A percentile compares a stretch with the other conserved stretches of the same genome.
Evolutionary conservation across 2,888 invertebrate species (phyloP).

Genomic region (Cataglyphis rosenhaueri): DNA sequence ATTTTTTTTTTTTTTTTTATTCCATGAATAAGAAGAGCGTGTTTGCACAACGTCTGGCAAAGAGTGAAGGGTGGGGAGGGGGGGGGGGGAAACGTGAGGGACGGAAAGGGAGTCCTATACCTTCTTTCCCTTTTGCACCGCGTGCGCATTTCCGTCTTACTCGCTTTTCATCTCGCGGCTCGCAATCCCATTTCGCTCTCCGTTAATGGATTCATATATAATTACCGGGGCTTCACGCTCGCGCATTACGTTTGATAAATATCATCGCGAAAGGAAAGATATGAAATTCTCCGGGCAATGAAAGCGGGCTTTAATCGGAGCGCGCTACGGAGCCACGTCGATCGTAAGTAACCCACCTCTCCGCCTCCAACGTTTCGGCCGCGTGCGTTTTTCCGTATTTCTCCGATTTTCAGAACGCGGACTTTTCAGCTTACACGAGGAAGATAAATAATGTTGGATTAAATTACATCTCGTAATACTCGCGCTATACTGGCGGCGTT

Average conservation of each 20-base stretch:
- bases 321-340: not conserved
- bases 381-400: slow-evolving; percentile 21
- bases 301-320: slow-evolving; percentile 25
- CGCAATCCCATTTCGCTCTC: slow-evolving; percentile 49
- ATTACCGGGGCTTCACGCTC: slow-evolving; percentile 52
- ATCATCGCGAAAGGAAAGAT: slow-evolving; percentile 52
- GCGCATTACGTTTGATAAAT: slow-evolving; percentile 52
- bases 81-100: not conserved
- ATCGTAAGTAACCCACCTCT: not conserved
- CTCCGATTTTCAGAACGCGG: slow-evolving; percentile 6
- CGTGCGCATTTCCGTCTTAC: slow-evolving; percentile 45
- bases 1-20: slow-evolving; percentile 42
- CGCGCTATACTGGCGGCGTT: not conserved
- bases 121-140: not conserved
- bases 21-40: slow-evolving; percentile 50
- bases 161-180: slow-evolving; percentile 48
- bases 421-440: not conserved
- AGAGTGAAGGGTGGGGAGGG: not conserved
- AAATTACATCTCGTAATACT: slow-evolving; percentile 29
- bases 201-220: slow-evolving; percentile 55
- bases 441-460: slow-evolving; percentile 42
- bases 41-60: slow-evolving; percentile 44
- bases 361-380: not conserved
- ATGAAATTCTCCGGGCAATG: slow-evolving; percentile 46
- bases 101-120: not conserved